A percentile compares a stretch with the other conserved stretches of the same genome.
These are phyloP conservation scores for Grallaria varia DNA, from an alignment of 2,113 vertebrate species.

Conservation along the genomic window DNA sequence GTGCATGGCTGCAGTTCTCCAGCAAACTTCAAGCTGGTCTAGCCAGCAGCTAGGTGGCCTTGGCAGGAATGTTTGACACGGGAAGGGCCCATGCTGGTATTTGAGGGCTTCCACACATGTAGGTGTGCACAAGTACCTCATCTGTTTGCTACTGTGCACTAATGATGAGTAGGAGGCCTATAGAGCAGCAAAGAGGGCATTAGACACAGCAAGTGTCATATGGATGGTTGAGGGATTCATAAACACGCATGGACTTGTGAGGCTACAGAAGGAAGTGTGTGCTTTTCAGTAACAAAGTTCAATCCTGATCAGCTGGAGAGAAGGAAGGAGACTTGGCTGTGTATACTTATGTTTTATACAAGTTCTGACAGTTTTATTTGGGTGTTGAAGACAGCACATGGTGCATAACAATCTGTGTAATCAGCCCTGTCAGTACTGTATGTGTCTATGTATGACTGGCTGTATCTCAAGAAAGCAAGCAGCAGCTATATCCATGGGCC, in stretches of 20 bases:
- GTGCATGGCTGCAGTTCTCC: background rate
- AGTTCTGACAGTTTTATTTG: background rate
- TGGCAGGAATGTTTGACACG: background rate
- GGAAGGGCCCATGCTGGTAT: background rate
- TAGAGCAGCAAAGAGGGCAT: background rate
- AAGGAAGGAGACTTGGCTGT: background rate
- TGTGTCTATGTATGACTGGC: background rate
- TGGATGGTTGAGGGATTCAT: background rate
- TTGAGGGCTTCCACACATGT: background rate
- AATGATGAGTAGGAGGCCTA: background rate
- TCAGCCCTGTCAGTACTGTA: background rate
- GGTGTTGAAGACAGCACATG: background rate
- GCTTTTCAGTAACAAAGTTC: background rate
- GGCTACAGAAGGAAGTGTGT: background rate
- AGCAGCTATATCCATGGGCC: background rate
- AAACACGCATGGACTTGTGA: background rate
- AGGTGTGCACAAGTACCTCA: rapidly evolving
- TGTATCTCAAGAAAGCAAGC: background rate
- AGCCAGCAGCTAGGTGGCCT: background rate
- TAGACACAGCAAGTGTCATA: background rate
- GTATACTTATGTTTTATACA: background rate
- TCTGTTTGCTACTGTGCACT: background rate
- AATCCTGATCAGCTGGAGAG: background rate
- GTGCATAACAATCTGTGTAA: background rate
- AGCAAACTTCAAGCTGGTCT: background rate